Evolutionary conservation across 2,888 invertebrate genomes (phyloP).

Genomic region (Orgyia antiqua): DNA sequence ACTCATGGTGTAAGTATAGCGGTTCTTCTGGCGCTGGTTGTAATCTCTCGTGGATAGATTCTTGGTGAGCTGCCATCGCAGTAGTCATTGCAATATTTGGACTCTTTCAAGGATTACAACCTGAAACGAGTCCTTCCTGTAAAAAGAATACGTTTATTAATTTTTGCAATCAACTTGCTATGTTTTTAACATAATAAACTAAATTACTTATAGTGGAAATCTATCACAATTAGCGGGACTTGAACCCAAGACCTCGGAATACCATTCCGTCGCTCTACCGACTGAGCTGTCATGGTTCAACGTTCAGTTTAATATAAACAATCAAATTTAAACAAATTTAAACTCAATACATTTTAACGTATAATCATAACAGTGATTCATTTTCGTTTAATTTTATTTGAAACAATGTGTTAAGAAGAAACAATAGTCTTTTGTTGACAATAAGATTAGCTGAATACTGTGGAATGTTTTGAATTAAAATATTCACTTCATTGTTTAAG

Average conservation of each 20-base stretch:
- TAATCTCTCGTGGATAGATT: conserved; percentile 73
- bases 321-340: conserved; percentile 67
- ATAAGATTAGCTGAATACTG: conserved; percentile 74
- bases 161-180: too few relatives aligned
- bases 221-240: too few relatives aligned
- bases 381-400: conserved; percentile 59
- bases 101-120: conserved; percentile 52
- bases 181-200: too few relatives aligned
- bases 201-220: too few relatives aligned
- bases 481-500: conserved; percentile 68
- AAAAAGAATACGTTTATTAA: conserved; percentile 25
- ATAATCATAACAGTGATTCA: conserved; percentile 75
- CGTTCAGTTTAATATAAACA: conserved; percentile 52
- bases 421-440: conserved; percentile 76
- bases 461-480: conserved; percentile 71
- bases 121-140: conserved; percentile 64
- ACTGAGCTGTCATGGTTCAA: too few relatives aligned
- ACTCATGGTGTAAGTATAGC: conserved; percentile 68
- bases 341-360: conserved; percentile 68
- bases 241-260: too few relatives aligned
- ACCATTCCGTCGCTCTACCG: too few relatives aligned
- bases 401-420: conserved; percentile 70
- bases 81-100: conserved; percentile 75
- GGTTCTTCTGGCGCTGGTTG: conserved; percentile 66
- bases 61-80: conserved; percentile 77